A percentile compares a stretch with the other conserved stretches of the same genome.
Conservation (phyloP, 2,797 vertebrate species). For the Crax fasciolata region DNA sequence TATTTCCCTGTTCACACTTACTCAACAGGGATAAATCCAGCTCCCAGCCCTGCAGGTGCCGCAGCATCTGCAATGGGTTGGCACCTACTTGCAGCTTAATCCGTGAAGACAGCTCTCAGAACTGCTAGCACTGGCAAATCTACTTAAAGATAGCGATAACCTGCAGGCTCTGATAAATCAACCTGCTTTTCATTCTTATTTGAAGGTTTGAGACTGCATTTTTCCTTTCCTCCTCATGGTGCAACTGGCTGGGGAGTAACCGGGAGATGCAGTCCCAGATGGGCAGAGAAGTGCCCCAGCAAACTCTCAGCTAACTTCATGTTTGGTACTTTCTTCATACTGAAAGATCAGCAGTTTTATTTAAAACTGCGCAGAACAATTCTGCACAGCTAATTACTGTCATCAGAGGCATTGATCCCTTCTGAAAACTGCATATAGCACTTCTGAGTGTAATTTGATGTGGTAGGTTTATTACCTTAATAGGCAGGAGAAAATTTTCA, state of each 20-base stretch:
- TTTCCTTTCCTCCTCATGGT: rapidly evolving
- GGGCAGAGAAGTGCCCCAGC: background rate
- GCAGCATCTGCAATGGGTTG: background rate
- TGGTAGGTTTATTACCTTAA: conserved; percentile 22
- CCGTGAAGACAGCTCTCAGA: background rate
- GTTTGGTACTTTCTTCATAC: background rate
- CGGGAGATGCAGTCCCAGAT: background rate
- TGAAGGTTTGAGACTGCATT: background rate
- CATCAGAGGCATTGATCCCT: background rate
- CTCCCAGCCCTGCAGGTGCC: background rate
- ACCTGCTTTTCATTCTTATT: background rate
- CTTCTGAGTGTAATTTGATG: background rate
- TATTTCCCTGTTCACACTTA: background rate
- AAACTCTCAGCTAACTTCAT: background rate
- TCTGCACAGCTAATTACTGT: background rate
- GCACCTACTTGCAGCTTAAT: background rate
- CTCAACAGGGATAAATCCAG: background rate
- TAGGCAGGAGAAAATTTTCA: background rate
- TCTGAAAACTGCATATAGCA: background rate
- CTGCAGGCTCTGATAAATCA: background rate
- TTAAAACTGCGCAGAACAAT: background rate
- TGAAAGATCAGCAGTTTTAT: conserved; percentile 5
- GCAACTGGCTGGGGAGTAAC: background rate
- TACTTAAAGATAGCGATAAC: background rate
- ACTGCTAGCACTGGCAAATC: background rate